These are phyloP conservation scores for Patella depressa DNA, from an alignment of 2,888 invertebrate genomes.

Conservation along the genomic window DNA sequence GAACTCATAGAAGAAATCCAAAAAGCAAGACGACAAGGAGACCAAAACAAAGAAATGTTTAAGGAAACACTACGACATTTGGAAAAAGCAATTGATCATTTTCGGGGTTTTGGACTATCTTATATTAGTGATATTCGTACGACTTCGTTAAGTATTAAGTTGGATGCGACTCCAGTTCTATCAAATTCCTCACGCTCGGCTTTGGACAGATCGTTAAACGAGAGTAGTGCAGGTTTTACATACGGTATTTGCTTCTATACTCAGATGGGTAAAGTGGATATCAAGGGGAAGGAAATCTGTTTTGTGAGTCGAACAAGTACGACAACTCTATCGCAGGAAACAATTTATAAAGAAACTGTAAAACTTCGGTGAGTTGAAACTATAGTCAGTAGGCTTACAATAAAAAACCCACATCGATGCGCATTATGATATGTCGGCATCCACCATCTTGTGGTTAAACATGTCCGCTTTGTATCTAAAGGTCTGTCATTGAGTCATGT, in stretches of 20 bases:
- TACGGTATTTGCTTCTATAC: neutral
- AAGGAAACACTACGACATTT: slow-evolving; percentile 43
- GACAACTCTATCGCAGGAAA: slow-evolving; percentile 41
- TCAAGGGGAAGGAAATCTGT: slow-evolving; percentile 32
- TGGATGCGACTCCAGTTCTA: neutral
- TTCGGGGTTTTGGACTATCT: slow-evolving; percentile 46
- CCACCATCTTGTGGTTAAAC: too few relatives aligned
- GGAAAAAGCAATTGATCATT: slow-evolving; percentile 41
- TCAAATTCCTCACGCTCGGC: neutral
- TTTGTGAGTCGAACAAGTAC: slow-evolving; percentile 49
- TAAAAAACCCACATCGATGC: too few relatives aligned
- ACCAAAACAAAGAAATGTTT: slow-evolving; percentile 38
- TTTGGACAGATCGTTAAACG: neutral
- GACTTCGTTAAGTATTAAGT: neutral
- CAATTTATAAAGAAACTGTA: slow-evolving; percentile 49
- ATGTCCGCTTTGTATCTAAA: too few relatives aligned
- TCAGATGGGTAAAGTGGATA: slow-evolving; percentile 36
- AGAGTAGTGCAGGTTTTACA: neutral
- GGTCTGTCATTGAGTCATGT: too few relatives aligned
- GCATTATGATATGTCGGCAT: too few relatives aligned
- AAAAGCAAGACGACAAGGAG: slow-evolving; percentile 35
- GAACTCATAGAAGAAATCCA: slow-evolving; percentile 44
- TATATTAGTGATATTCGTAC: slow-evolving; percentile 32
- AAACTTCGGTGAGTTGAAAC: slow-evolving; percentile 48
- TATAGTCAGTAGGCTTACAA: too few relatives aligned